Base-by-base conservation (phyloP, 2,797 vertebrate genomes). In the Micrastur ruficollis region DNA sequence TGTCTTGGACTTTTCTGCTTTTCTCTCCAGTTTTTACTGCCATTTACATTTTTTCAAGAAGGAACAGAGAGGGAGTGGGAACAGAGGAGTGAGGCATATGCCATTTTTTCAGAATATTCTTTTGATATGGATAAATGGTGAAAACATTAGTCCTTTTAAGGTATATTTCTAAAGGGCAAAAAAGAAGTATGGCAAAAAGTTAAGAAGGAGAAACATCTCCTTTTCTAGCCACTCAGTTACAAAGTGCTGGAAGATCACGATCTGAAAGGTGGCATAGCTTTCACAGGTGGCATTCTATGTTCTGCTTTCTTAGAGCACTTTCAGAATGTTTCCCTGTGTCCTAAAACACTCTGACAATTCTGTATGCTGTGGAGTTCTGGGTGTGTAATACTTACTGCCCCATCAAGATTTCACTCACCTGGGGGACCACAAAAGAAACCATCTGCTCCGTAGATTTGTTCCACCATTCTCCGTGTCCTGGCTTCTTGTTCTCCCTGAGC, bases 351-450 rank as follows among this genome's bases (percentile, higher is more conserved):
- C 21, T 15, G 21, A 16, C 21, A 47, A 3, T 46, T 65, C 40
- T 44, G 71, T 34, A 6, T 17, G 38, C 71, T 40, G 1, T 16
- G 32, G 56, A 42, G 31, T 46, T 67, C 36, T 71, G 59, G 14
- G 9, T 74, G 34, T 49, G 42, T 74, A 32, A 18, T 21, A 31
- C 85, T 40, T 52, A 14, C 21, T 62, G 22, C 49, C 52, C 18
- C n/a, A n/a, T 16, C 1, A 14, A 56, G 61, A 26, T 70, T 66
- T 62, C 55, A 59, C 97, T 97, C 83, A 99, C 99, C 99, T 86
- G 99, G 99, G 76, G 99, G 98, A 21, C 99, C 98, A 81, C 99
- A 99, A 81, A 99, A 99, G 98, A 99, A 99, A 19, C 98, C 98
- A 27, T 99, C 98, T 4, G 98, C 98, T 75, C 98, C 97, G 2